A percentile compares a stretch with the other conserved stretches of the same genome.
phyloP scores from a whole-genome alignment of 2,888 invertebrate species.

The Camponotus fellah region DNA sequence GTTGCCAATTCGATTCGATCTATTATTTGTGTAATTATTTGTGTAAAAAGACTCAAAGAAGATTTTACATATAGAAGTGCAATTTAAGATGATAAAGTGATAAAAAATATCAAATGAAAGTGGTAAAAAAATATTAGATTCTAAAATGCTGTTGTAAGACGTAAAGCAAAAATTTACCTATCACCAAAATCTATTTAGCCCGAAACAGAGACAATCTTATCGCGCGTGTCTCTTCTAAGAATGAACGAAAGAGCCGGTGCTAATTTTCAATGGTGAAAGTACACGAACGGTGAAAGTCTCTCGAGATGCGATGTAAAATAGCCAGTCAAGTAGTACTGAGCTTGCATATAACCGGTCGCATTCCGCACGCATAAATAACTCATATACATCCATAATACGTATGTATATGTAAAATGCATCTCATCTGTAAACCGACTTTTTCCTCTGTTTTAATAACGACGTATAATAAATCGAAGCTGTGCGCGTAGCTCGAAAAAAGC shows the following conservation, averaged over 20 bases:
- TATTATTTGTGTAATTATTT: background rate
- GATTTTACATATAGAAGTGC: background rate
- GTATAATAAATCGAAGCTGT: conserved; percentile 7
- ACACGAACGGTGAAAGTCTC: conserved; percentile 79
- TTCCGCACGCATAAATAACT: conserved; percentile 23
- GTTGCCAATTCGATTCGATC: background rate
- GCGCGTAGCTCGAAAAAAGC: background rate
- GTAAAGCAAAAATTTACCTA: background rate
- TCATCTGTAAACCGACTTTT: conserved; percentile 17
- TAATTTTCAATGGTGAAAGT: conserved; percentile 83
- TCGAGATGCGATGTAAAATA: conserved; percentile 68
- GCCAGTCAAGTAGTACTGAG: conserved; percentile 64
- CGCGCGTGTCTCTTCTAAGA: conserved; percentile 24
- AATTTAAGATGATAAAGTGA: background rate
- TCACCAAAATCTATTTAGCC: conserved; percentile 3
- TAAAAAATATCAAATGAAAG: background rate
- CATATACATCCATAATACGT: background rate
- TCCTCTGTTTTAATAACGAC: background rate
- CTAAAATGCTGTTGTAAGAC: background rate
- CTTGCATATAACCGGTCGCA: conserved; percentile 57
- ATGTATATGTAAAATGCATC: background rate
- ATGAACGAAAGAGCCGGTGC: conserved; percentile 58
- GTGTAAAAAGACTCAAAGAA: background rate
- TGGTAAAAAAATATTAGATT: background rate
- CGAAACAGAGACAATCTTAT: conserved; percentile 19